A percentile compares a stretch with the other conserved stretches of the same genome.
phyloP scores from a whole-genome alignment of 2,888 invertebrate species.

The Melanargia galathea region DNA sequence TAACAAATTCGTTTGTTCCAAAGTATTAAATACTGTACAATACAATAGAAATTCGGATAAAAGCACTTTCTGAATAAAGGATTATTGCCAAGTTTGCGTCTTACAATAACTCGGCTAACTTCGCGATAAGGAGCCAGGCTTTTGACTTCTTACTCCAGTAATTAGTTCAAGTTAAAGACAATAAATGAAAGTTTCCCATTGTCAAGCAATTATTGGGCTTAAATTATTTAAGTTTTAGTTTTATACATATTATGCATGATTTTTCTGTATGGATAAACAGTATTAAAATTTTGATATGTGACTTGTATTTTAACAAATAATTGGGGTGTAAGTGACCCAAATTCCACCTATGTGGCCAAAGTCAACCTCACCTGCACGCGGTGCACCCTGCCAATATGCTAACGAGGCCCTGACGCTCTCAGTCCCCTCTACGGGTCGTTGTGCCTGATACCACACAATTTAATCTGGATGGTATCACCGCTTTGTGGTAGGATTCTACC shows the following conservation, averaged over 20 bases:
- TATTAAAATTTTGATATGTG: no score
- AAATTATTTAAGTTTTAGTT: conserved; percentile 2
- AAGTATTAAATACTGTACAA: conserved; percentile 20
- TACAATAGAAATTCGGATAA: conserved; percentile 20
- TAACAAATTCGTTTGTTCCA: conserved; percentile 17
- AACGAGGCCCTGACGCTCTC: no score
- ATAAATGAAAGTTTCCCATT: conserved; percentile 26
- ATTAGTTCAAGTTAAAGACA: conserved; percentile 27
- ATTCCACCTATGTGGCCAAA: no score
- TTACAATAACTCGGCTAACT: conserved; percentile 26
- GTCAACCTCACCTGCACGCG: no score
- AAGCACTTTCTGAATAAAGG: conserved; percentile 26
- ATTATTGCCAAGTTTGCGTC: conserved; percentile 22
- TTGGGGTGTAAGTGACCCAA: no score
- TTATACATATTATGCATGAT: background rate
- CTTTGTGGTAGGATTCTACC: no score
- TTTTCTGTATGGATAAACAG: background rate
- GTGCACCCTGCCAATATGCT: no score
- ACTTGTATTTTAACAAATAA: no score
- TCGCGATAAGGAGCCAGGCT: conserved; percentile 20
- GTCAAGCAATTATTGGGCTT: conserved; percentile 16
- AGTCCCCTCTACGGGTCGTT: no score
- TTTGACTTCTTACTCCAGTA: conserved; percentile 26
- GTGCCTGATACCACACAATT: no score
- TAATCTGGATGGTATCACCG: no score